phyloP scores from a whole-genome alignment of 2,888 invertebrate species.

The Drosophila pseudotalamancana region DNA sequence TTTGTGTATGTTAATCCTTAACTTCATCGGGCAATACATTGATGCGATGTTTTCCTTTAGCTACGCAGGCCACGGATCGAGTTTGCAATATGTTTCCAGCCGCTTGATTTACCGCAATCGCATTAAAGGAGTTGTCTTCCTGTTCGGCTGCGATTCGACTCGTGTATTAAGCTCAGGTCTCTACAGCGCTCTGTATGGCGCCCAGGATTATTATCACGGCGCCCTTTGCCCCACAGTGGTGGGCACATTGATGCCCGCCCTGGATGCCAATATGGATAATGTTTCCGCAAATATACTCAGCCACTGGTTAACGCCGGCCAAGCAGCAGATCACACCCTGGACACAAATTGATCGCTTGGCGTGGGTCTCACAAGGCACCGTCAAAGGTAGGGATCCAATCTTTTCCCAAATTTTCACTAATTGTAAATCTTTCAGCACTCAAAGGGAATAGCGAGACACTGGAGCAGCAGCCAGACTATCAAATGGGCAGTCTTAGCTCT shows the following conservation, averaged over 20 bases:
- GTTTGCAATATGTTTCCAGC: conserved; percentile 86
- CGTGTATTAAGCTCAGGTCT: conserved; percentile 84
- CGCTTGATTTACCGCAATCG: conserved; percentile 86
- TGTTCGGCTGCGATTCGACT: conserved; percentile 88
- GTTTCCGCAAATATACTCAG: conserved; percentile 85
- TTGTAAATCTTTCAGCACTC: conserved; percentile 2
- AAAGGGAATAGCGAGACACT: conserved; percentile 9
- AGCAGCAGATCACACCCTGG: conserved; percentile 84
- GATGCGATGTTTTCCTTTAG: conserved; percentile 79
- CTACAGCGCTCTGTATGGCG: conserved; percentile 84
- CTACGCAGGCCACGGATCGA: conserved; percentile 90
- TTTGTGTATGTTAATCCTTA: conserved; percentile 85
- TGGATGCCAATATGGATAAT: conserved; percentile 85
- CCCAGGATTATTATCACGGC: conserved; percentile 85
- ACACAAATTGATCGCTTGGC: conserved; percentile 83
- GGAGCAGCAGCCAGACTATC: conserved; percentile 51
- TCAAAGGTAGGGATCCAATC: conserved; percentile 62
- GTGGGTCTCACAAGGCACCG: conserved; percentile 83
- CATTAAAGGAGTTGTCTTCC: conserved; percentile 86
- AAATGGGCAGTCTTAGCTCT: conserved; percentile 72
- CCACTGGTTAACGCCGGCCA: conserved; percentile 83
- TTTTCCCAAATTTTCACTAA: not conserved
- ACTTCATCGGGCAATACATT: conserved; percentile 6
- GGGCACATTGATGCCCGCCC: conserved; percentile 85
- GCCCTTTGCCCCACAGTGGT: conserved; percentile 85